Percentiles rank a stretch among this genome's conserved stretches.
Evolutionary conservation across 2,113 vertebrate species (phyloP).

Genomic region (Brachionichthys hirsutus): DNA sequence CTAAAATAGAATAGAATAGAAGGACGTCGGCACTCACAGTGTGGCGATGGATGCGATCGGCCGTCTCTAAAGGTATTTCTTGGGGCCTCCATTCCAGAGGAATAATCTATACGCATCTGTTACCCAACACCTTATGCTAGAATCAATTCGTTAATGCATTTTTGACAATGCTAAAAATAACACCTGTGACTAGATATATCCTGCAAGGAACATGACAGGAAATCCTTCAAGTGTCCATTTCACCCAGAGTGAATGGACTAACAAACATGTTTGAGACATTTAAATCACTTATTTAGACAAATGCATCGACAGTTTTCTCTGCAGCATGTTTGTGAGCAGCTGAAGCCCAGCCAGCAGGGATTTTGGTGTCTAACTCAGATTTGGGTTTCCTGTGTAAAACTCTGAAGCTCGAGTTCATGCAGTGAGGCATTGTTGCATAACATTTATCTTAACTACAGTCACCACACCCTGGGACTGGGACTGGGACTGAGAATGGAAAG

Average conservation of each 20-base stretch:
- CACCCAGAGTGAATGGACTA: background rate
- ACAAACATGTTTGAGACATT: slow-evolving; percentile 2
- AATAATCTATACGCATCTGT: too few species aligned
- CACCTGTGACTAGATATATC: too few species aligned
- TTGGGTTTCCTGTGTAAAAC: slow-evolving; percentile 70
- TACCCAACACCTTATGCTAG: too few species aligned
- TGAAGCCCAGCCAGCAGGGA: slow-evolving; percentile 53
- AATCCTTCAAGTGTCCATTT: slow-evolving; percentile 8
- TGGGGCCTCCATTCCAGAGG: too few species aligned
- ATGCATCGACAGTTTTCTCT: slow-evolving; percentile 27
- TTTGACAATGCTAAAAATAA: too few species aligned
- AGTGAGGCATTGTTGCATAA: slow-evolving; percentile 71
- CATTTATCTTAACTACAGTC: slow-evolving; percentile 65
- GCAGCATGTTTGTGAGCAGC: slow-evolving; percentile 44
- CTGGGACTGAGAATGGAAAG: slow-evolving; percentile 46
- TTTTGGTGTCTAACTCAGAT: slow-evolving; percentile 64
- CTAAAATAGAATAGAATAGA: too few species aligned
- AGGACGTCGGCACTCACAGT: too few species aligned
- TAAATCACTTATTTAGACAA: background rate
- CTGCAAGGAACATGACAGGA: slow-evolving; percentile 8
- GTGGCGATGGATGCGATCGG: too few species aligned
- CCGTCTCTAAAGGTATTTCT: too few species aligned
- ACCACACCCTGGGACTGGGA: slow-evolving; percentile 66
- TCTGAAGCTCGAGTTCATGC: slow-evolving; percentile 56
- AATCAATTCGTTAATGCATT: too few species aligned